Base-by-base conservation (phyloP, 2,797 vertebrate genomes). In the Ammospiza maritima region DNA sequence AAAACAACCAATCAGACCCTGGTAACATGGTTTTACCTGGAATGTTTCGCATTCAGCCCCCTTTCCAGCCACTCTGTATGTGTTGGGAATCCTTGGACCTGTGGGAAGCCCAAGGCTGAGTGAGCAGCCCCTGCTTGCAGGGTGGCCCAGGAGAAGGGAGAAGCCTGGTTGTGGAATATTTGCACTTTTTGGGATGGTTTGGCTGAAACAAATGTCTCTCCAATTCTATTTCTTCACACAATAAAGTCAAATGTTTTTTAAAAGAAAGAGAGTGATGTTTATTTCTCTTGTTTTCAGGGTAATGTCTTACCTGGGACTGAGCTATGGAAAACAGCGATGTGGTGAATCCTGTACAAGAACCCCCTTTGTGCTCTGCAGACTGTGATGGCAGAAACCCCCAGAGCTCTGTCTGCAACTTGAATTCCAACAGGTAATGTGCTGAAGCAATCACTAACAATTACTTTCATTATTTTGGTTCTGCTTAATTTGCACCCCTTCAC, bases 261-360 rank as follows among this genome's bases (percentile, higher is more conserved):
- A 89, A 34, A 34, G 96, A 94, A n/a, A 97, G 97, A 87, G 92
- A 97, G 90, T 29, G 98, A 98, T 96, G 93, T 90, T 27, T 98
- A 76, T 92, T 26, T 98, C 97, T 61, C 19, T 98, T 98, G 97
- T 94, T 98, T 98, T 27, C 98, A 98, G 96, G 97, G 94, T 97
- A 97, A 98, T 4, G 89, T 98, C 10, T 97, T 97, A 75, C 20
- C 61, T 64, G 84, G 90, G 75, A 51, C 60, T 95, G 58, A 48
- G 98, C 98, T 96, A 99, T 98, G 97, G 98, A 98, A 97, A 97
- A 93, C 10, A 95, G 97, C 88, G 96, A 97, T 78, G 86, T 97
- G 76, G 95, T 97, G 90, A 97, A 96, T 92, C 66, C 81, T 79
- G 88, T 91, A 34, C 95, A 95, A 85, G 98, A 97, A 90, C 38